Conservation (phyloP, 1,140 invertebrate genomes). For the Stegodyphus dumicola region DNA sequence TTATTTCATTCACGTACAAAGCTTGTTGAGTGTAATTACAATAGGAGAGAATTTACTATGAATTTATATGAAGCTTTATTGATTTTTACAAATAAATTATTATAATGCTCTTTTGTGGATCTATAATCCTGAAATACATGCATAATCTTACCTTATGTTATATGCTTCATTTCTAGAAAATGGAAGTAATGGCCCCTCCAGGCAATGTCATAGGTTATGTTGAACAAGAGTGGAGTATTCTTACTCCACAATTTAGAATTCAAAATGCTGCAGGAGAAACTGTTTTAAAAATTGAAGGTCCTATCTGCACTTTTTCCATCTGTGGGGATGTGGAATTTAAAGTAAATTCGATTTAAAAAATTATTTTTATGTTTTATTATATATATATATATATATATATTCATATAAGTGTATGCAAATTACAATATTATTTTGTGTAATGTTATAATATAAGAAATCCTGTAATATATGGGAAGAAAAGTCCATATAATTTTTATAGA, state of each 20-base stretch:
- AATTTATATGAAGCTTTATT: no score
- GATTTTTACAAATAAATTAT: no score
- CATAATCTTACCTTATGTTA: no score
- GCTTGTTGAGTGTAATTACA: no score
- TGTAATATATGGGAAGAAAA: background rate
- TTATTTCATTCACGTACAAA: no score
- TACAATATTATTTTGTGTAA: background rate
- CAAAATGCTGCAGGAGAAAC: slow-evolving; percentile 81
- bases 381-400: no score
- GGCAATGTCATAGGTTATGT: slow-evolving; percentile 81
- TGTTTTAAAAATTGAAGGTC: slow-evolving; percentile 85
- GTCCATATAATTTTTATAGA: no score
- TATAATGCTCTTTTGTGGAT: no score
- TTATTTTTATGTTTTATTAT: background rate
- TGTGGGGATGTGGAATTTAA: slow-evolving; percentile 84
- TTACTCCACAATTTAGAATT: slow-evolving; percentile 81
- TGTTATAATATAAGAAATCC: background rate
- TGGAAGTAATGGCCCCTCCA: slow-evolving; percentile 76
- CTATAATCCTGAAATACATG: no score
- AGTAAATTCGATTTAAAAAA: slow-evolving; percentile 64
- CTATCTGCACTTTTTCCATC: slow-evolving; percentile 81
- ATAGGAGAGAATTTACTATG: no score
- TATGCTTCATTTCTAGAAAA: slow-evolving; percentile 68
- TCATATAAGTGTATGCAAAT: background rate
- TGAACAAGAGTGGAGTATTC: slow-evolving; percentile 86